Evolutionary conservation across 2,797 vertebrate genomes (phyloP).

Genomic region (Anableps anableps): DNA sequence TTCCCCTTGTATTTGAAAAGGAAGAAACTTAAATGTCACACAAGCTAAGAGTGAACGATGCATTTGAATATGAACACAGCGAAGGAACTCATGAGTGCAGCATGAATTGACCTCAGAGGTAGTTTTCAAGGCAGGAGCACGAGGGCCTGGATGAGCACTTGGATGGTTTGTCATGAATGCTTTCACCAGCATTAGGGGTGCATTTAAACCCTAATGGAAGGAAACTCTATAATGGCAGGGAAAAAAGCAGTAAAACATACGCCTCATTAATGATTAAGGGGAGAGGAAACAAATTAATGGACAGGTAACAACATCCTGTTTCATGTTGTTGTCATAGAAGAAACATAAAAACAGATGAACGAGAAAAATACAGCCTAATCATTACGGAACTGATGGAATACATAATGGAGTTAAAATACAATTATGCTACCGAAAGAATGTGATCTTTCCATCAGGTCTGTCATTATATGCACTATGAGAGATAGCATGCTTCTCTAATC

Average conservation of each 20-base stretch:
- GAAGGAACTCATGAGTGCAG: background rate
- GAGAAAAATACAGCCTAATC: background rate
- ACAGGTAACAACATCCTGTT: constrained; percentile 24
- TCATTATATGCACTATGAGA: background rate
- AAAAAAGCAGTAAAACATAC: constrained; percentile 21
- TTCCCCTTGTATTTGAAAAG: constrained; percentile 37
- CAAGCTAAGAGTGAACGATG: constrained; percentile 11
- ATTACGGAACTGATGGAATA: background rate
- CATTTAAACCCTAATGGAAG: constrained; percentile 19
- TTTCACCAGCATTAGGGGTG: constrained; percentile 3
- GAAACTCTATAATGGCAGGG: constrained; percentile 26
- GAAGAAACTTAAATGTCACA: constrained; percentile 55
- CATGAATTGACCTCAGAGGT: background rate
- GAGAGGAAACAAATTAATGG: constrained; percentile 34
- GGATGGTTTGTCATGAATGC: background rate
- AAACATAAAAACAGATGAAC: constrained; percentile 8
- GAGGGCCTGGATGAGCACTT: background rate
- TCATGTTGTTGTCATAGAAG: constrained; percentile 1
- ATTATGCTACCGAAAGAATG: background rate
- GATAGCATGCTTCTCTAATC: background rate
- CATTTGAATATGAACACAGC: constrained; percentile 31
- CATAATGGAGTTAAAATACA: constrained; percentile 22
- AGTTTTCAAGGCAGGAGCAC: background rate
- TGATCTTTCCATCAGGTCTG: constrained; percentile 4
- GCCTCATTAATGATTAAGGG: constrained; percentile 44